phyloP scores from a whole-genome alignment of 1,140 invertebrate species.

The Cephus cinctus region DNA sequence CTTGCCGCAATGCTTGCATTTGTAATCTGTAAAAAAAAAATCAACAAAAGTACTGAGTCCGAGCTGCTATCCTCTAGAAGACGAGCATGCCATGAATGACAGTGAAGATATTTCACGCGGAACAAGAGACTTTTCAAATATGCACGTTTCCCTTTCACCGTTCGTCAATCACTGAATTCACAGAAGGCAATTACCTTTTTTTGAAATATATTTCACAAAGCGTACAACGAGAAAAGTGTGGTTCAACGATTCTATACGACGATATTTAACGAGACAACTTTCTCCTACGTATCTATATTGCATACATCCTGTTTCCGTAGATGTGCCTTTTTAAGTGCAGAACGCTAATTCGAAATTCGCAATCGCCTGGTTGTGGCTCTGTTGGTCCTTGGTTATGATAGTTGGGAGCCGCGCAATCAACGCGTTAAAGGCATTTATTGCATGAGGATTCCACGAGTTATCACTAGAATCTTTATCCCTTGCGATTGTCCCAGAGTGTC shows the following conservation, averaged over 20 bases:
- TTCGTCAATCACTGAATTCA: not conserved
- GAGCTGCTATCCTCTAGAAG: constrained; percentile 5
- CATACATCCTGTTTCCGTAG: too few species aligned
- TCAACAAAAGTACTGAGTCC: constrained; percentile 4
- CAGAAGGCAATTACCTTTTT: not conserved
- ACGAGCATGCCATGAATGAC: constrained; percentile 6
- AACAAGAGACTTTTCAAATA: constrained; percentile 4
- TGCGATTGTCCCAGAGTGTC: too few species aligned
- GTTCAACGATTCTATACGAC: constrained; percentile 10
- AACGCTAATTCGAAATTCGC: too few species aligned
- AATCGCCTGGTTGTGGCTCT: too few species aligned
- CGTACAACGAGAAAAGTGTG: constrained; percentile 5
- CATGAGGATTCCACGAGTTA: too few species aligned
- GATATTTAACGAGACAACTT: too few species aligned
- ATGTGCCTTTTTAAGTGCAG: too few species aligned
- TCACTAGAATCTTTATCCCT: too few species aligned
- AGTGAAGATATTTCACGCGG: constrained; percentile 1
- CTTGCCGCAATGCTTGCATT: constrained; percentile 13
- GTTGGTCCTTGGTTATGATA: too few species aligned
- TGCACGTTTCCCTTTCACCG: constrained; percentile 6
- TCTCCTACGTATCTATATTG: too few species aligned
- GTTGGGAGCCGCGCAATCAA: too few species aligned
- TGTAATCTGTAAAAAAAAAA: constrained; percentile 11
- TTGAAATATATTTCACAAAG: constrained; percentile 1
- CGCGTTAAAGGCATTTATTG: too few species aligned